Evolutionary conservation across 2,113 vertebrate genomes (phyloP), one percentile per base, ranked within the genome.

Genomic region (Todiramphus chloris): DNA sequence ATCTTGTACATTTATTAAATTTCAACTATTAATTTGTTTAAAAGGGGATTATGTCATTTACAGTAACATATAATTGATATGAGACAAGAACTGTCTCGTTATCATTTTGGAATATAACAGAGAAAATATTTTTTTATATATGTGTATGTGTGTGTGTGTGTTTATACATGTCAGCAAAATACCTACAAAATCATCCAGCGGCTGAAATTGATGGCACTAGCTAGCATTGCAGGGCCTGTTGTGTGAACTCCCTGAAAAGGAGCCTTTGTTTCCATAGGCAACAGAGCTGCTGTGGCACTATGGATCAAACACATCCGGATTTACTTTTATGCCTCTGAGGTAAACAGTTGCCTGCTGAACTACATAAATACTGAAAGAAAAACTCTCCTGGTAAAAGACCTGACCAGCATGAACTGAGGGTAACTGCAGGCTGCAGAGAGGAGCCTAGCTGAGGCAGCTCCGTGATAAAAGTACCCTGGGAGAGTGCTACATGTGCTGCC

Each of bases 181-280:
- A 62, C 44, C 72, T 76, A 39, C 48, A 66, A 25, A 78, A 86
- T 60, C 75, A 62, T 50, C 17, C 46, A 75, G 21, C 35, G 70
- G 69, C 62, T 91, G 64, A 63, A 94, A 93, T 33, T 14, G 93
- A 80, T 94, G 94, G 64, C 18, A 43, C 79, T 89, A 90, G 82
- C 62, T 41, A 66, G 83, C 17, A 53, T 83, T 0, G 1, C 37
- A n/a, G 75, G 69, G 55, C 35, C 78, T 82, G 50, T 37, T 60
- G 59, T 66, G 74, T 31, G 69, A 87, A 78, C 46, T 89, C 81
- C 75, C 64, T 93, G 80, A 64, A 94, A 97, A 96, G 88, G 68
- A 97, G 63, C 59, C 84, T 97, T 96, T 97, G 97, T 98, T 98
- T 98, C 97, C 96, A 93, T 83, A 85, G 97, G 97, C 98, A 98